phyloP scores from a whole-genome alignment of 30 jellyfish, hydroid and myxozoan species.

The Aurelia aurita complex sp. Pacific region DNA sequence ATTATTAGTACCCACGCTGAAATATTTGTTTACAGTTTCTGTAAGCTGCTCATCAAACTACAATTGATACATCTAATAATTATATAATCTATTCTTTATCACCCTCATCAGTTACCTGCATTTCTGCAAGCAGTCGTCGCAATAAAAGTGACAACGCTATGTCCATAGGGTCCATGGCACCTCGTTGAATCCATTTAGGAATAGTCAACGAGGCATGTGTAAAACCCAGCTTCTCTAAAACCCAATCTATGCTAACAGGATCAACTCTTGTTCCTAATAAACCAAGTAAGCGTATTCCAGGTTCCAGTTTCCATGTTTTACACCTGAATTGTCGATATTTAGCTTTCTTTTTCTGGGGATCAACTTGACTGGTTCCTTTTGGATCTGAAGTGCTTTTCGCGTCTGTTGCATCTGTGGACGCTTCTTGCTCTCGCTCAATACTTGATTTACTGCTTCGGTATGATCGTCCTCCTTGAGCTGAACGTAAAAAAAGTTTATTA shows the following conservation, averaged over 20 bases:
- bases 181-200: slow-evolving; percentile 98
- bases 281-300: slow-evolving; percentile 89
- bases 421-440: slow-evolving; percentile 19
- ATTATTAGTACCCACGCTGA: too few species aligned
- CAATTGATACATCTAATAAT: too few species aligned
- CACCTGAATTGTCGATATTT: slow-evolving; percentile 92
- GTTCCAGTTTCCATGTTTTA: slow-evolving; percentile 95
- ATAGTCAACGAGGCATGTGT: slow-evolving; percentile 92
- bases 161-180: slow-evolving; percentile 98
- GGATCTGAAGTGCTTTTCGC: slow-evolving; percentile 20
- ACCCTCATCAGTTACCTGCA: slow-evolving; percentile 44
- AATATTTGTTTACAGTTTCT: too few species aligned
- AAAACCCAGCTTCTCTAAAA: slow-evolving; percentile 95
- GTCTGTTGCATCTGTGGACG: slow-evolving; percentile 19
- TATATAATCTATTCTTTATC: too few species aligned
- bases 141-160: slow-evolving; percentile 67
- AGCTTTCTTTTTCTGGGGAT: slow-evolving; percentile 69
- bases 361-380: slow-evolving; percentile 41
- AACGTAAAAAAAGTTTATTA: background rate
- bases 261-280: slow-evolving; percentile 98
- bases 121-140: slow-evolving; percentile 70
- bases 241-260: slow-evolving; percentile 99
- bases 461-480: slow-evolving; percentile 57
- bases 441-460: slow-evolving; percentile 37
- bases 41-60: too few species aligned